Conservation (phyloP, 2,113 vertebrate genomes). For the Pachypanchax playfairii region DNA sequence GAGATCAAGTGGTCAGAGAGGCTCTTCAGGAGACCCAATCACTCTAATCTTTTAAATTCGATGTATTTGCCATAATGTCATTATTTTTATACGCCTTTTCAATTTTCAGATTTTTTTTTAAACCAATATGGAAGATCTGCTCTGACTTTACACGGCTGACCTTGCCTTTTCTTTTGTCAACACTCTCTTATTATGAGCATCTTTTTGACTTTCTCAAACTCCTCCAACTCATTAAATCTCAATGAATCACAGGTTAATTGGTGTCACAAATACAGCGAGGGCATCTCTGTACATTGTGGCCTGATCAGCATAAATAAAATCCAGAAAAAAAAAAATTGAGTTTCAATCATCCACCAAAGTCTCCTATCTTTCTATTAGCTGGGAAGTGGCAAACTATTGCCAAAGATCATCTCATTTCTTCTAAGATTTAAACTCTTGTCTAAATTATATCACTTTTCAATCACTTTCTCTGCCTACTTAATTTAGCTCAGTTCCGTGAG, state of each 20-base stretch:
- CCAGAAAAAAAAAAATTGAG: not conserved
- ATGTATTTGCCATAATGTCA: no score
- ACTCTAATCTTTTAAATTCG: no score
- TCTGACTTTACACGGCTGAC: not conserved
- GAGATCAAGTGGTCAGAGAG: not conserved
- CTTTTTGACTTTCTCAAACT: not conserved
- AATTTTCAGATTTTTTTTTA: no score
- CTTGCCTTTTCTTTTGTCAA: not conserved
- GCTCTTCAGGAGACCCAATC: not conserved
- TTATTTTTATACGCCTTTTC: no score
- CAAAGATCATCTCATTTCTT: constrained; percentile 23
- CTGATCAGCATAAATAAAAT: not conserved
- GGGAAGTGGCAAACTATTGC: not conserved
- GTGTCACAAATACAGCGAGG: constrained; percentile 1
- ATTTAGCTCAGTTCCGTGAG: constrained; percentile 25
- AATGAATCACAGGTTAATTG: constrained; percentile 7
- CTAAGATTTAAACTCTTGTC: constrained; percentile 13
- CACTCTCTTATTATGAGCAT: not conserved
- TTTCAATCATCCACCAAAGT: not conserved
- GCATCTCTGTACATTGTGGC: constrained; percentile 1
- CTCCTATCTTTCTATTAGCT: constrained; percentile 7
- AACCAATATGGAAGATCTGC: not conserved
- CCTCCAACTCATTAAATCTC: not conserved
- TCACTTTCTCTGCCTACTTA: constrained; percentile 14
- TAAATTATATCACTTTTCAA: constrained; percentile 30